Percentiles rank a stretch among this genome's conserved stretches.
Evolutionary conservation across 2,113 vertebrate species (phyloP).

Genomic region (Antechinus flavipes): DNA sequence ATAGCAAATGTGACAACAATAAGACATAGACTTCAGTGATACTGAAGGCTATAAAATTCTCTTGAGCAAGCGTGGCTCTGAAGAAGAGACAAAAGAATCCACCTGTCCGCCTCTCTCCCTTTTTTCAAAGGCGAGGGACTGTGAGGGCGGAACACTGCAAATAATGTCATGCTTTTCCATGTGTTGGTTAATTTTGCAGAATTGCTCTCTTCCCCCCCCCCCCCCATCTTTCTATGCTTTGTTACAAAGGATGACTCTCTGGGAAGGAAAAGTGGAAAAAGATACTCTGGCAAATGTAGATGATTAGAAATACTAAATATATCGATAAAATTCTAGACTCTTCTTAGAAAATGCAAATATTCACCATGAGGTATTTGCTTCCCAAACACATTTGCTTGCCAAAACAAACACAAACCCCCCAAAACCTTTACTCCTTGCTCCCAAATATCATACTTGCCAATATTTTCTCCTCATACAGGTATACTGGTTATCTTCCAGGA

Average conservation of each 20-base stretch:
- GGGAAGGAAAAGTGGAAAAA: not conserved
- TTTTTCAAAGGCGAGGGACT: too few relatives aligned
- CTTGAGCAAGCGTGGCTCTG: not conserved
- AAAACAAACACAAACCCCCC: not conserved
- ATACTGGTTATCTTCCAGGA: not conserved
- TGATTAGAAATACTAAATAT: not conserved
- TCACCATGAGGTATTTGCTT: not conserved
- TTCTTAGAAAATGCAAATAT: not conserved
- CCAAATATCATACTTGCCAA: not conserved
- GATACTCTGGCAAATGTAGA: not conserved
- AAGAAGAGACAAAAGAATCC: not conserved
- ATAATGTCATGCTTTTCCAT: not conserved
- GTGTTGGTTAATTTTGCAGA: not conserved
- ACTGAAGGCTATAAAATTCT: not conserved
- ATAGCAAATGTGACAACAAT: not conserved
- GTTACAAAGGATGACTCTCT: not conserved
- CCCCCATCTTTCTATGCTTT: not conserved
- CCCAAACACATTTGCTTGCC: not conserved
- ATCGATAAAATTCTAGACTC: not conserved
- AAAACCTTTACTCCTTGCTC: not conserved
- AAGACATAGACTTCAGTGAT: not conserved
- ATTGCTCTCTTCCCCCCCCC: not conserved
- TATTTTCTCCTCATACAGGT: not conserved
- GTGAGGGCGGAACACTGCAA: not conserved
- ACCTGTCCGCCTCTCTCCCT: too few relatives aligned